phyloP scores from a whole-genome alignment of 2,113 vertebrate species.

The Calyptomena viridis region DNA sequence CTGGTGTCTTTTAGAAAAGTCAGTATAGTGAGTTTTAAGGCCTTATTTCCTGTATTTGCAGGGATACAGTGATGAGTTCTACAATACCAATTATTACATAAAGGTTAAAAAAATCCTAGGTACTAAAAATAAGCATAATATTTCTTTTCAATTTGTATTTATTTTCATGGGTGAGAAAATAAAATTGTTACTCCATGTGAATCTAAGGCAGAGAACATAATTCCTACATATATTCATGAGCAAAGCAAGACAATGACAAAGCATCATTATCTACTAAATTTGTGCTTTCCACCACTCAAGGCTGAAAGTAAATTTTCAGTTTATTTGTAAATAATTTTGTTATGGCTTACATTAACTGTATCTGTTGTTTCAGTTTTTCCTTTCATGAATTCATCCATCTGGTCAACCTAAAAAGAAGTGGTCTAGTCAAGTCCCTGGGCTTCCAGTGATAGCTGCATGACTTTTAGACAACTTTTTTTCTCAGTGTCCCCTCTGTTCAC shows the following conservation, averaged over 20 bases:
- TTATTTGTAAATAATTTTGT: background rate
- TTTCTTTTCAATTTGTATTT: background rate
- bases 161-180: background rate
- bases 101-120: background rate
- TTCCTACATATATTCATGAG: background rate
- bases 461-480: background rate
- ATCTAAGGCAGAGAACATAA: background rate
- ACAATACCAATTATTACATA: background rate
- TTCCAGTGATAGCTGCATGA: background rate
- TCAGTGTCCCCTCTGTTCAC: background rate
- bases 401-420: background rate
- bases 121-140: background rate
- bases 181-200: background rate
- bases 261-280: background rate
- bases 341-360: background rate
- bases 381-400: background rate
- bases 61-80: background rate
- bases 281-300: background rate
- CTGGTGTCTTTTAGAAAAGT: background rate
- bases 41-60: background rate
- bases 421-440: background rate
- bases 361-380: background rate
- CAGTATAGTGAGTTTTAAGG: background rate
- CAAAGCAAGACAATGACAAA: background rate
- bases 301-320: background rate